These are phyloP conservation scores for Eptatretus atami DNA, from an alignment of 2,797 vertebrate genomes.

Conservation along the genomic window DNA sequence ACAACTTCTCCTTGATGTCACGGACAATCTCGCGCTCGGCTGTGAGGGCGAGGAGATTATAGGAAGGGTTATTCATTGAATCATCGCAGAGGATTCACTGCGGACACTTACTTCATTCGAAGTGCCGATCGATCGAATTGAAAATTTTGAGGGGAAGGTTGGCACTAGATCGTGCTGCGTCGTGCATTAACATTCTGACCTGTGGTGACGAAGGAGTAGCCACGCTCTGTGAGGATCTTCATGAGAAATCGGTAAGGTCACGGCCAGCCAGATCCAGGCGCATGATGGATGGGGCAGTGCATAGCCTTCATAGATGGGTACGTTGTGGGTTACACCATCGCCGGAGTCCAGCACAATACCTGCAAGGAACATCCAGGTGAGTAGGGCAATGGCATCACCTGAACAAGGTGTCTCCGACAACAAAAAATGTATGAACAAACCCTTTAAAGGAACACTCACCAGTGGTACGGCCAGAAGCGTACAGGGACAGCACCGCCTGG, in stretches of 20 bases:
- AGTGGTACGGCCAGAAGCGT: conserved; percentile 24
- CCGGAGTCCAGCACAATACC: conserved; percentile 24
- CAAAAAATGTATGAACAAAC: too few species aligned
- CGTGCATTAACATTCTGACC: conserved; percentile 10
- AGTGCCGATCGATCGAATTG: too few species aligned
- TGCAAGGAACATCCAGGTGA: conserved; percentile 6
- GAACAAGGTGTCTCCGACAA: too few species aligned
- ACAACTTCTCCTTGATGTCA: conserved; percentile 33
- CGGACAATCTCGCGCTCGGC: conserved; percentile 31
- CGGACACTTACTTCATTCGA: too few species aligned
- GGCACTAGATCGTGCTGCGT: neutral
- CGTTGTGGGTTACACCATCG: conserved; percentile 22
- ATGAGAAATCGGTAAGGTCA: conserved; percentile 23
- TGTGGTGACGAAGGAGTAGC: conserved; percentile 23
- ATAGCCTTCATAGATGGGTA: conserved; percentile 22
- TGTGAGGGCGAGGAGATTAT: conserved; percentile 10
- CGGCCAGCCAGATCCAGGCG: conserved; percentile 19
- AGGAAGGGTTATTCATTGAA: neutral
- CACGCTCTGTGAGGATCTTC: conserved; percentile 23
- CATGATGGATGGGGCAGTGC: conserved; percentile 24
- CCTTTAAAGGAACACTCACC: conserved; percentile 11
- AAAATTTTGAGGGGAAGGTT: too few species aligned
- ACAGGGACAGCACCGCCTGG: conserved; percentile 27
- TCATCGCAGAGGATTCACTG: neutral
- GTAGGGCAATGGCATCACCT: too few species aligned